Percentiles rank a stretch among this genome's conserved stretches.
phyloP scores from a whole-genome alignment of 2,113 vertebrate genomes.

The Xiphophorus maculatus region DNA sequence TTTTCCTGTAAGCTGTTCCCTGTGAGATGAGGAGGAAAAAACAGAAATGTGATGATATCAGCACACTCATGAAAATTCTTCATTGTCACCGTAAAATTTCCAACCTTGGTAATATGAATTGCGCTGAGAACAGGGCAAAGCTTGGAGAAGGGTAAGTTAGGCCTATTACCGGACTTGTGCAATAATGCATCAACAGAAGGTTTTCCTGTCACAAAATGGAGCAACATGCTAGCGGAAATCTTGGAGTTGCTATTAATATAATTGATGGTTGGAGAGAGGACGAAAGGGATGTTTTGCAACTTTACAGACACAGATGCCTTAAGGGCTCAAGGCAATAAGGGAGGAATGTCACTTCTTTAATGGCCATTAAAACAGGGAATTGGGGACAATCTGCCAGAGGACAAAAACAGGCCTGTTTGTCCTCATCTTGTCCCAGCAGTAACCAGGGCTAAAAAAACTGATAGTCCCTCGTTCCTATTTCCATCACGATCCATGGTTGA shows the following conservation, averaged over 20 bases:
- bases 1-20: conserved; percentile 53
- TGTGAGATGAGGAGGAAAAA: conserved; percentile 58
- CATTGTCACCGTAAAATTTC: conserved; percentile 58
- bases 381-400: conserved; percentile 3
- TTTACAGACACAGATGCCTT: conserved; percentile 45
- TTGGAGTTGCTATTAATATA: conserved; percentile 58
- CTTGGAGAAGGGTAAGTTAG: conserved; percentile 50
- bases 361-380: conserved; percentile 19
- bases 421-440: not conserved
- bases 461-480: not conserved
- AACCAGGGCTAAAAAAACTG: not conserved
- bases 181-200: conserved; percentile 55
- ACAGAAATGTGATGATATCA: conserved; percentile 70
- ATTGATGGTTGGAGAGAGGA: conserved; percentile 46
- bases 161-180: conserved; percentile 35
- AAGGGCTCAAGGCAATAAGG: conserved; percentile 25
- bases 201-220: conserved; percentile 57
- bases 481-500: conserved; percentile 4
- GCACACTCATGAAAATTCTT: conserved; percentile 63
- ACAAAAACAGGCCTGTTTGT: not conserved
- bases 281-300: conserved; percentile 31
- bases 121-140: conserved; percentile 40
- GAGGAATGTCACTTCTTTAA: conserved; percentile 16
- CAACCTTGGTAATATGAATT: conserved; percentile 51
- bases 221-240: conserved; percentile 61